These are phyloP conservation scores for Megaceryle torquata DNA, from an alignment of 2,113 vertebrate genomes.

Conservation along the genomic window DNA sequence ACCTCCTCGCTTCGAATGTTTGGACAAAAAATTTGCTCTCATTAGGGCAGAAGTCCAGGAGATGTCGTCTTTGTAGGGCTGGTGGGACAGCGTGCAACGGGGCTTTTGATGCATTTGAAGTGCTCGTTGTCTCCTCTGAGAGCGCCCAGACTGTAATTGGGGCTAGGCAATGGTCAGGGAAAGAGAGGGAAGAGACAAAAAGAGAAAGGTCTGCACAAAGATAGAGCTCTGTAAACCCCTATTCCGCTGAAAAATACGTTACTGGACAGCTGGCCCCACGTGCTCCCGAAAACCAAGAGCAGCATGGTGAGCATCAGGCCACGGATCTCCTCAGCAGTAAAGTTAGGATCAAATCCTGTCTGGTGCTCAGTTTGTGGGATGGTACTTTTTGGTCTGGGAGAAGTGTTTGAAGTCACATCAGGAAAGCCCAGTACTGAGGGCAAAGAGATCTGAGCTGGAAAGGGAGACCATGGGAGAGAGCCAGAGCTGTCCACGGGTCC, in stretches of 20 bases:
- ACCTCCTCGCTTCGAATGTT: slow-evolving; percentile 39
- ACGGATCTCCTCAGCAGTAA: not conserved
- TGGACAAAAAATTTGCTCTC: slow-evolving; percentile 65
- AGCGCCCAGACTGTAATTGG: not conserved
- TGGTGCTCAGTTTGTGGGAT: not conserved
- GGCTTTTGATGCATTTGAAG: not conserved
- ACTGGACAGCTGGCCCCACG: accelerated
- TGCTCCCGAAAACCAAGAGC: not conserved
- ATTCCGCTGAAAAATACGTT: not conserved
- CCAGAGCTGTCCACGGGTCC: not conserved
- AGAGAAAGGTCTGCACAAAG: not conserved
- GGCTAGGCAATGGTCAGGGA: not conserved
- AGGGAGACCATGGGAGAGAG: not conserved
- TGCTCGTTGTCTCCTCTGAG: not conserved
- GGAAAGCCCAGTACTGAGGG: not conserved
- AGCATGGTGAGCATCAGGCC: accelerated
- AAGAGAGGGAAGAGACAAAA: not conserved
- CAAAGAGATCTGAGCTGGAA: not conserved
- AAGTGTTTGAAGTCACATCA: not conserved
- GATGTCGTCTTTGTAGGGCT: slow-evolving; percentile 6
- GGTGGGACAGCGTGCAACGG: accelerated
- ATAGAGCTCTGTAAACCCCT: accelerated
- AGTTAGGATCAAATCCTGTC: not conserved
- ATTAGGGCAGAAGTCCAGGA: slow-evolving; percentile 36
- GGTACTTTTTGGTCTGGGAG: not conserved